Evolutionary conservation across 2,797 vertebrate species (phyloP).

Genomic region (Echeneis naucrates): DNA sequence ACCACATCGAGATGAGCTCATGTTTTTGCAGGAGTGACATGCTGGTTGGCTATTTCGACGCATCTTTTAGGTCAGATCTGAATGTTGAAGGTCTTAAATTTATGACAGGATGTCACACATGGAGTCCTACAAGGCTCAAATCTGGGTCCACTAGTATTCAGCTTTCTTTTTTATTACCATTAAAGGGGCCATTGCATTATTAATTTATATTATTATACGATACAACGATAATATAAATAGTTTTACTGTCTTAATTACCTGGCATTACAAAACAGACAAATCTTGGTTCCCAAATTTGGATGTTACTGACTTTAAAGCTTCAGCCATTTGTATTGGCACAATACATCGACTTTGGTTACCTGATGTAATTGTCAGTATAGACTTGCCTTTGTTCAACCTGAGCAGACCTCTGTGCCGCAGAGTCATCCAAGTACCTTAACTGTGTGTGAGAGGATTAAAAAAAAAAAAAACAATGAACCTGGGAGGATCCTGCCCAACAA

Average conservation of each 20-base stretch:
- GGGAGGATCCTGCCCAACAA: slow-evolving; percentile 92
- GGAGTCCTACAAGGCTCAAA: slow-evolving; percentile 11
- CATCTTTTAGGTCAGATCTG: not conserved
- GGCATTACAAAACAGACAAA: not conserved
- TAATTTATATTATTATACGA: not conserved
- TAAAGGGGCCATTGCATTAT: accelerated
- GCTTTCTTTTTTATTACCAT: not conserved
- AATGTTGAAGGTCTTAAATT: slow-evolving; percentile 1
- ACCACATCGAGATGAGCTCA: slow-evolving; percentile 4
- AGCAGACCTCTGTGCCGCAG: not conserved
- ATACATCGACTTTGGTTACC: no score
- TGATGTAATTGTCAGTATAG: not conserved
- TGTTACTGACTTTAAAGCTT: no score
- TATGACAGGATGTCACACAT: not conserved
- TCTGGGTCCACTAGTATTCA: not conserved
- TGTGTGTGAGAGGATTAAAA: not conserved
- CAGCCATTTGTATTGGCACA: no score
- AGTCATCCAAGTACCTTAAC: not conserved
- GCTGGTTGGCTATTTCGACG: not conserved
- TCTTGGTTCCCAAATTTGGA: not conserved
- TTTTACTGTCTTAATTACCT: not conserved
- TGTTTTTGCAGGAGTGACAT: not conserved
- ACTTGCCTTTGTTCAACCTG: not conserved
- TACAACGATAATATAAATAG: not conserved
- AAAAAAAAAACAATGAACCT: slow-evolving; percentile 76